A percentile compares a stretch with the other conserved stretches of the same genome.
phyloP scores from a whole-genome alignment of 2,797 vertebrate genomes.

The Bovichtus variegatus region DNA sequence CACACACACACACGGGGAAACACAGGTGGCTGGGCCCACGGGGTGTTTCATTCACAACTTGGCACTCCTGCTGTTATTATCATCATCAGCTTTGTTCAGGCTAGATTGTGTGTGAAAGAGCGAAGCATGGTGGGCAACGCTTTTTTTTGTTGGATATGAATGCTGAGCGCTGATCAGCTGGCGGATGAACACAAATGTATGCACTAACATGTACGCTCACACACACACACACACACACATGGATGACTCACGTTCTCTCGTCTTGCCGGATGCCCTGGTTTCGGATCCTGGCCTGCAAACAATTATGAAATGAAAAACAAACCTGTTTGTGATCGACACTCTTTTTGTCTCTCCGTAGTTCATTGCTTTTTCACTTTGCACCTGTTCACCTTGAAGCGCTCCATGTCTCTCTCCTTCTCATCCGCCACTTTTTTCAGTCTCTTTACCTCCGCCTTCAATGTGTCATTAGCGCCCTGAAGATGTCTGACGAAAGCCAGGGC shows the following conservation, averaged over 20 bases:
- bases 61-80: constrained; percentile 77
- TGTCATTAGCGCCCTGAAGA: constrained; percentile 78
- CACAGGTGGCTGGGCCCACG: constrained; percentile 75
- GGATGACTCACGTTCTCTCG: constrained; percentile 64
- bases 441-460: constrained; percentile 76
- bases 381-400: constrained; percentile 75
- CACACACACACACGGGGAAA: constrained; percentile 5
- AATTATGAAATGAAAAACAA: constrained; percentile 64
- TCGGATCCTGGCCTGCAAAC: constrained; percentile 63
- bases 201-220: constrained; percentile 26
- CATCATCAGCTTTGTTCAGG: constrained; percentile 75
- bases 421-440: constrained; percentile 70
- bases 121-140: constrained; percentile 49
- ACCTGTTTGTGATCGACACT: constrained; percentile 52
- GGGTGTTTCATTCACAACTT: constrained; percentile 82
- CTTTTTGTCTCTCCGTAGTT: constrained; percentile 35
- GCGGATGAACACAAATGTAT: constrained; percentile 51
- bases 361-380: constrained; percentile 47
- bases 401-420: constrained; percentile 67
- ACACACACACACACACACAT: constrained; percentile 11
- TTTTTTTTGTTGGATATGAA: constrained; percentile 60
- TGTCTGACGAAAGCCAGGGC: constrained; percentile 67
- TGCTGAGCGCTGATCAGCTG: constrained; percentile 67
- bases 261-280: constrained; percentile 37
- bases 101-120: constrained; percentile 69